Evolutionary conservation across 2,113 vertebrate genomes (phyloP), one percentile per base, ranked within the genome.

Genomic region (Athene noctua): DNA sequence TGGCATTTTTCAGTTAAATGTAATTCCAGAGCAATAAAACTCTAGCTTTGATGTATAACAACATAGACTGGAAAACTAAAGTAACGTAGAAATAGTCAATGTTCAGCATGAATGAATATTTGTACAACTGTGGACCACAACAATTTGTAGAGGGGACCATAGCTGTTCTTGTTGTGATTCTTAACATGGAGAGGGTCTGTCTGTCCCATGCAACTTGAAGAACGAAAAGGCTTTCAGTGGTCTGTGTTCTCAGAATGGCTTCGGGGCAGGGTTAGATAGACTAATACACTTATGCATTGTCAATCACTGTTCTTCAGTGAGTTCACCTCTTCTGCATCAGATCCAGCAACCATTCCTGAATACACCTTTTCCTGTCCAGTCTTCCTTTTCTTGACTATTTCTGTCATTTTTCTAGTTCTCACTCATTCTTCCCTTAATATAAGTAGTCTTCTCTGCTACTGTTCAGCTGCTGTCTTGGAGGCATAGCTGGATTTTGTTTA

Each of bases 391-490:
- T 70, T 75, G 10, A 54, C 40, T 57, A 62, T 75, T 92, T 75
- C n/a, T 84, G 55, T 6, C 7, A 84, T 92, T 90, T 91, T 86
- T 91, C 71, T 78, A 42, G 34, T 77, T 70, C 63, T 74, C 10
- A 21, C 44, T 79, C 22, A 1, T 86, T 90, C 20, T 86, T 89
- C 30, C 62, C 26, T 85, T 96, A 62, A 82, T 57, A 1, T 65
- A 40, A 70, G 42, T 62, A 16, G 13, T 86, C 17, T 15, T 61
- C 77, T 61, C 59, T 73, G 38, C 51, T 78, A 3, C 73, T 77
- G 71, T 81, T 88, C 80, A 63, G n/a, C 61, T 92, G 57, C n/a
- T 92, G 65, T 59, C 73, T 95, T 75, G 77, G 65, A 94, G 68
- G 86, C 61, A 84, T 66, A 84, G 21, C 38, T 74, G 5, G 0